A percentile compares a stretch with the other conserved stretches of the same genome.
Conservation (phyloP, 2,888 invertebrate genomes). For the Syrista parreyssii region DNA sequence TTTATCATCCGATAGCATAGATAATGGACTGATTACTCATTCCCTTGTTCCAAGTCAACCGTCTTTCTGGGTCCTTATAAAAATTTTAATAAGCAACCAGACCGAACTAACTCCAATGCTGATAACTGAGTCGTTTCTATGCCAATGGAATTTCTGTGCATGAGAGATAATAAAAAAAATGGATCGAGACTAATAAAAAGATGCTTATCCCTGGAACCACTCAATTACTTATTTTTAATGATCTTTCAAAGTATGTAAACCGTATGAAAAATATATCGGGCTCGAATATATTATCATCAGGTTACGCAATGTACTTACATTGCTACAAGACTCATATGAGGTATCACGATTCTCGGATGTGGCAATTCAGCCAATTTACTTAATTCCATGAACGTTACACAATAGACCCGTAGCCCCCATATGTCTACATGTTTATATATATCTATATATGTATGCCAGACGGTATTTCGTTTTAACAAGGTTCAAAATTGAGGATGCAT, state of each 20-base stretch:
- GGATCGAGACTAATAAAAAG: not conserved
- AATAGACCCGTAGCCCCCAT: conserved; percentile 29
- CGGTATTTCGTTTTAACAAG: not conserved
- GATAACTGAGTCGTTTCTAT: not conserved
- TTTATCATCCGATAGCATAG: not conserved
- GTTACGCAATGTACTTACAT: not conserved
- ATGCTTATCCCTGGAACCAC: not conserved
- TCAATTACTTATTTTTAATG: not conserved
- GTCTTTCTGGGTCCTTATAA: not conserved
- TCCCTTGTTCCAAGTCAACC: not conserved
- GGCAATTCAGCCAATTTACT: conserved; percentile 56
- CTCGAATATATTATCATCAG: not conserved
- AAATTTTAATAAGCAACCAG: not conserved
- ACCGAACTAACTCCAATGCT: not conserved
- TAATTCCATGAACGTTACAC: conserved; percentile 41
- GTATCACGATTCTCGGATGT: conserved; percentile 37
- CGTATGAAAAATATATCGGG: conserved; percentile 4
- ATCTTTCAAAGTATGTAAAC: not conserved
- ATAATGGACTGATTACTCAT: not conserved
- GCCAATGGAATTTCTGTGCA: not conserved
- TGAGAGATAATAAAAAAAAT: not conserved
- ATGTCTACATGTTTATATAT: not conserved
- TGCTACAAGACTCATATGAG: conserved; percentile 8
- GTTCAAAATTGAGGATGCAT: not conserved
- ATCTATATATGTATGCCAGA: not conserved